Evolutionary conservation across 2,113 vertebrate species (phyloP).

Genomic region (human): DNA sequence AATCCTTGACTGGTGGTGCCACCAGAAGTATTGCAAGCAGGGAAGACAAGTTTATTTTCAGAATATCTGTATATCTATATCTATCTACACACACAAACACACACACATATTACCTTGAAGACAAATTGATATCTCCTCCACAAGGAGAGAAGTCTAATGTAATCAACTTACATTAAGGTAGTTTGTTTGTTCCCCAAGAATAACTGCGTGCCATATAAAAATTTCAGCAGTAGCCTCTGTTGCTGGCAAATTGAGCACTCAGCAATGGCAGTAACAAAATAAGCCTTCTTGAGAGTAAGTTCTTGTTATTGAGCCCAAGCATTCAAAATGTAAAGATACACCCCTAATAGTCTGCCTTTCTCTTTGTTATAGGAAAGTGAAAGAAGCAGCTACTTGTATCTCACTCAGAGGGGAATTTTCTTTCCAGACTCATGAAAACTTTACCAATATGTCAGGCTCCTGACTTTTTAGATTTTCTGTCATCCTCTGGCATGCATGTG

Average conservation of each 20-base stretch:
- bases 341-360: background rate
- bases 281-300: background rate
- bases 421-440: background rate
- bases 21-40: background rate
- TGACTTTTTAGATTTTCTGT: background rate
- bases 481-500: background rate
- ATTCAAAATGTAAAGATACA: background rate
- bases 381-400: background rate
- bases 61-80: background rate
- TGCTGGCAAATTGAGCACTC: background rate
- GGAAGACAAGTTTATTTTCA: background rate
- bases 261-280: background rate
- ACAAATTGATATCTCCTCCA: background rate
- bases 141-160: background rate
- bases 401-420: background rate
- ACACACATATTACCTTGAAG: background rate
- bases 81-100: background rate
- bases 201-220: background rate
- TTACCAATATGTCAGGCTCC: background rate
- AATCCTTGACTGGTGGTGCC: background rate
- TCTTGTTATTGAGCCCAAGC: background rate
- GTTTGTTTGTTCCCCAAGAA: background rate
- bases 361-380: background rate
- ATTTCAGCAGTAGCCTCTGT: background rate
- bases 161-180: background rate